Percentiles rank a stretch among this genome's conserved stretches.
Evolutionary conservation across 2,888 invertebrate species (phyloP).

Genomic region (Amiota communis): DNA sequence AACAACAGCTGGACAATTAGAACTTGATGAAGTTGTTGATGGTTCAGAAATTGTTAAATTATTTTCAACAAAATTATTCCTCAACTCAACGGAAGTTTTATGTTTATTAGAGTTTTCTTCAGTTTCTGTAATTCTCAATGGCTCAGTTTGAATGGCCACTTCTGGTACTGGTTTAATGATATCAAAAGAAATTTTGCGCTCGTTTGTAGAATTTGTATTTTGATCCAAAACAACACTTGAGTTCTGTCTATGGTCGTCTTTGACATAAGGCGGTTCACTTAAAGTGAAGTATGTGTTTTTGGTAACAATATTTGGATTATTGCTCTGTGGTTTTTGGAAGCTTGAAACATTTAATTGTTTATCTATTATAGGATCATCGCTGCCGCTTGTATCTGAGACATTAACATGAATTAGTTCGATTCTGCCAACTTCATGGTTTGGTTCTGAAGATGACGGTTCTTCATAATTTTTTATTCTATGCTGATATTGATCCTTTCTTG

Average conservation of each 20-base stretch:
- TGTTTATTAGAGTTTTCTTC: not conserved
- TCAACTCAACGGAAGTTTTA: not conserved
- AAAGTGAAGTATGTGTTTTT: constrained; percentile 6
- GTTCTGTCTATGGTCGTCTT: not conserved
- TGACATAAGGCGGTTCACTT: not conserved
- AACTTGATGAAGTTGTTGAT: not conserved
- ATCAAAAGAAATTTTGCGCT: no score
- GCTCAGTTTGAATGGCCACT: not conserved
- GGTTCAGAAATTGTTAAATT: not conserved
- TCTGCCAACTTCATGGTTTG: constrained; percentile 38
- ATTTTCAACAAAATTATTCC: not conserved
- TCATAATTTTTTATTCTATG: not conserved
- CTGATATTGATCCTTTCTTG: not conserved
- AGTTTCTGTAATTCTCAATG: constrained; percentile 10
- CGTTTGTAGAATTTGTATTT: not conserved
- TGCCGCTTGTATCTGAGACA: constrained; percentile 42
- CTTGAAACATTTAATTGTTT: constrained; percentile 10
- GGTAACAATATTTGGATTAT: not conserved
- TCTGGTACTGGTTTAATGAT: no score
- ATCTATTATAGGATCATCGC: constrained; percentile 37
- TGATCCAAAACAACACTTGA: not conserved
- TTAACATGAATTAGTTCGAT: constrained; percentile 53
- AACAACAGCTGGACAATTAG: constrained; percentile 1
- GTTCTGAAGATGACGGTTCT: not conserved
- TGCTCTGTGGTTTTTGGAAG: not conserved